Evolutionary conservation across 2,797 vertebrate species (phyloP), one percentile per base, ranked within the genome.

Genomic region (Gallirallus australis): DNA sequence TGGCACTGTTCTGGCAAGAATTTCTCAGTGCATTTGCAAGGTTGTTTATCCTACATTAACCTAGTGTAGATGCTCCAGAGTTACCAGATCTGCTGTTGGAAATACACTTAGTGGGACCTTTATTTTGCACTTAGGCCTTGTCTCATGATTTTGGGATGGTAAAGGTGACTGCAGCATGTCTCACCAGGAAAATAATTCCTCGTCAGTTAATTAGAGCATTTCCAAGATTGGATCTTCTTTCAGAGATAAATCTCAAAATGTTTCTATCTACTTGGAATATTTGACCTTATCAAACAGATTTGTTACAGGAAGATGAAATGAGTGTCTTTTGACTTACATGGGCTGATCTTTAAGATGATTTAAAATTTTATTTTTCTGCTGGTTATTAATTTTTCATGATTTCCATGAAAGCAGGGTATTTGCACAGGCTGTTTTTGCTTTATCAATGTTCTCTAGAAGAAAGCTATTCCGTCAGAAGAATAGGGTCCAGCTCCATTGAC

Each of bases 41-140:
- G 33, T 20, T 54, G 12, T 59, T 82, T 35, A 23, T 30, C 27
- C 16, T 52, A 0, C 27, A 39, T 60, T 33, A 52, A 50, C 27
- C 30, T 14, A 12, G 8, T 35, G 50, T 31, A 6, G n/a, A 6
- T 0, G 1, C 10, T 61, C 15, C 6, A 2, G 75, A 45, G 21
- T n/a, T 77, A 37, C 56, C 24, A 19, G 8, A 14, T 70, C 64
- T 73, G 40, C 54, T 52, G 24, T 48, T 40, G 10, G 54, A 31
- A 87, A 64, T 42, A 20, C 71, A 24, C 15, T 48, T 33, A 14
- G 9, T 35, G 24, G 33, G 45, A 48, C 20, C 11, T 90, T 79
- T 45, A 24, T 3, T 14, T 12, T 68, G 15, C 27, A 12, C n/a
- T n/a, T 45, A 20, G 15, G 52, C 21, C 14, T 63, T 8, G 6